phyloP scores from a whole-genome alignment of 2,113 vertebrate genomes.

The Ia io region DNA sequence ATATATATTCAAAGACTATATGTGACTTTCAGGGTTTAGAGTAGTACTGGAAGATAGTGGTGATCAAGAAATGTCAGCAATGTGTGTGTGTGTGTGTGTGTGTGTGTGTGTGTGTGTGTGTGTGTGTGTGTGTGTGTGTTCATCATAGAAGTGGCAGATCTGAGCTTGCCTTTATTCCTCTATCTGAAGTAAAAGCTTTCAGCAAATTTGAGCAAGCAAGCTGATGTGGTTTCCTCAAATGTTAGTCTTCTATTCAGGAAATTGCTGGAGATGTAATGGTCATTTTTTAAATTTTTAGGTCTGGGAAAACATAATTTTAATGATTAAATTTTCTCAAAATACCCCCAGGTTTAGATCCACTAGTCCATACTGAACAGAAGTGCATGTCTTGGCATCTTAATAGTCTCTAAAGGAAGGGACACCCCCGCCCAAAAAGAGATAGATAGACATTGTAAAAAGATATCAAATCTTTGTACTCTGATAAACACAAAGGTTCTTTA shows the following conservation, averaged over 20 bases:
- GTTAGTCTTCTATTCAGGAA: neutral
- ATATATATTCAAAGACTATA: neutral
- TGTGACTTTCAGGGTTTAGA: neutral
- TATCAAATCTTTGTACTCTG: neutral
- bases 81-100: neutral
- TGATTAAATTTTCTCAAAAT: neutral
- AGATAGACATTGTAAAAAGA: neutral
- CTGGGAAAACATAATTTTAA: neutral
- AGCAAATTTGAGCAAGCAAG: neutral
- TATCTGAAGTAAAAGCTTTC: neutral
- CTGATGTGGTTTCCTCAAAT: neutral
- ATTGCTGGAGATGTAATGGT: neutral
- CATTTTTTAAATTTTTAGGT: neutral
- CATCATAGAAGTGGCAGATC: neutral
- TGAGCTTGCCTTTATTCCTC: neutral
- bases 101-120: neutral
- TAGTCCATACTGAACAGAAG: neutral
- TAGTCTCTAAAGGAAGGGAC: neutral
- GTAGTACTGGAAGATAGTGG: neutral
- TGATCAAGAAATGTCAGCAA: neutral
- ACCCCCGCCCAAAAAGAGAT: neutral
- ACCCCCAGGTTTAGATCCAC: neutral
- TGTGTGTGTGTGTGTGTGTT: neutral
- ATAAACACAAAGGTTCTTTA: neutral
- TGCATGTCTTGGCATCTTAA: neutral